These are phyloP conservation scores for Epinotia nisella DNA, from an alignment of 2,888 invertebrate genomes.

Conservation along the genomic window DNA sequence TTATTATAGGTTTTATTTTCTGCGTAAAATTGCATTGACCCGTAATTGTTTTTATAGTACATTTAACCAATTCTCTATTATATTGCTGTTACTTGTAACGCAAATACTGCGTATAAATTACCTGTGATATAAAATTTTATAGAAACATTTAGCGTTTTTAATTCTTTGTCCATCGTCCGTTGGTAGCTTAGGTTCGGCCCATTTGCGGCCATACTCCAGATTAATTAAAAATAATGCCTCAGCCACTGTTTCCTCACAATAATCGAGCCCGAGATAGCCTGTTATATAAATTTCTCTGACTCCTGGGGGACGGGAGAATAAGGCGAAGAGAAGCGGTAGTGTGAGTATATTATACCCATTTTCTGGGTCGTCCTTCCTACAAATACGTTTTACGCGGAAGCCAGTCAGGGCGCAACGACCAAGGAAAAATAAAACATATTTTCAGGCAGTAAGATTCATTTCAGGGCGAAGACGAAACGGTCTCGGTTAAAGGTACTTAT, in stretches of 20 bases:
- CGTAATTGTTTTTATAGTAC: not conserved
- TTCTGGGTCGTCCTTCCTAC: conserved; percentile 85
- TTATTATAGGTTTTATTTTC: not conserved
- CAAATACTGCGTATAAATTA: no score
- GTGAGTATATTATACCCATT: conserved; percentile 85
- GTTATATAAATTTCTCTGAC: conserved; percentile 84
- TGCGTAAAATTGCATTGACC: not conserved
- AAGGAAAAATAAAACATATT: conserved; percentile 60
- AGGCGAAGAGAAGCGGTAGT: conserved; percentile 79
- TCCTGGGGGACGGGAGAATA: conserved; percentile 82
- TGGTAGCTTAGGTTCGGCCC: conserved; percentile 59
- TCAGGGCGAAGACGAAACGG: conserved; percentile 51
- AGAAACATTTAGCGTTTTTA: conserved; percentile 27
- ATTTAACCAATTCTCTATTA: not conserved
- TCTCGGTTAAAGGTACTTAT: conserved; percentile 84
- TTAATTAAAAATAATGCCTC: conserved; percentile 83
- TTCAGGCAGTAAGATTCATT: conserved; percentile 53
- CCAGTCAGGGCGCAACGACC: conserved; percentile 66
- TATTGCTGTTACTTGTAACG: not conserved
- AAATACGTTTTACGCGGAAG: conserved; percentile 85
- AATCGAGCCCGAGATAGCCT: conserved; percentile 82
- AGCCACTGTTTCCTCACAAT: conserved; percentile 80
- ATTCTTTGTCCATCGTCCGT: conserved; percentile 22
- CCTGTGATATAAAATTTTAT: conserved; percentile 8
- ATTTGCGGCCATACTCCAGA: conserved; percentile 73